These are phyloP conservation scores for Tipula unca DNA, from an alignment of 2,888 invertebrate genomes.

Conservation along the genomic window DNA sequence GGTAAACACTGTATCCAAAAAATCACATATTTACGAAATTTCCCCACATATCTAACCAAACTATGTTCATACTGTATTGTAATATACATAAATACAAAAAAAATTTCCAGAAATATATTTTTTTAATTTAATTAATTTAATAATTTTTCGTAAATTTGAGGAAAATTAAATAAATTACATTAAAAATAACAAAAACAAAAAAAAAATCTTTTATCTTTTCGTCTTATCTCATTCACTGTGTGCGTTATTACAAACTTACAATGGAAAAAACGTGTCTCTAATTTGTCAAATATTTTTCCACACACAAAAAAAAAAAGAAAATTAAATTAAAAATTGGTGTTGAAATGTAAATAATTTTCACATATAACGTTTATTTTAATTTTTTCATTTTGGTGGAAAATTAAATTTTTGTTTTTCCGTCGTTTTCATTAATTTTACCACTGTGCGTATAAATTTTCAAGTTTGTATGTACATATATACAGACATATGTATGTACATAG, in stretches of 20 bases:
- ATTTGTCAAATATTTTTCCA: constrained; percentile 17
- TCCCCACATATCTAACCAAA: neutral
- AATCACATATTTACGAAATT: neutral
- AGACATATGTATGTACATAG: neutral
- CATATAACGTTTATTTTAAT: neutral
- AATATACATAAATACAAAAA: neutral
- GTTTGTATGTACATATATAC: neutral
- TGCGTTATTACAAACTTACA: neutral
- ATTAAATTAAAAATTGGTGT: constrained; percentile 14
- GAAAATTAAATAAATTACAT: constrained; percentile 9
- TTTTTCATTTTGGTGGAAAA: neutral
- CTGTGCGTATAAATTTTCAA: neutral
- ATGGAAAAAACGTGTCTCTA: constrained; percentile 8
- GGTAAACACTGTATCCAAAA: neutral
- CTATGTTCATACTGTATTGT: neutral
- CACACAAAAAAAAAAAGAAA: neutral
- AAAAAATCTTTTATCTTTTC: neutral
- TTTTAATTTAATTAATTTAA: neutral
- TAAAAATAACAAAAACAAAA: neutral
- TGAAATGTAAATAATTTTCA: constrained; percentile 18
- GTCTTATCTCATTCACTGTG: neutral
- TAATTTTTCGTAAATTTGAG: neutral
- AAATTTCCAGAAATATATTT: neutral
- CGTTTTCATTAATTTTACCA: neutral
- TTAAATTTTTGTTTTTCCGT: neutral